phyloP scores from a whole-genome alignment of 2,797 vertebrate genomes.

The Macroramphosus scolopax region DNA sequence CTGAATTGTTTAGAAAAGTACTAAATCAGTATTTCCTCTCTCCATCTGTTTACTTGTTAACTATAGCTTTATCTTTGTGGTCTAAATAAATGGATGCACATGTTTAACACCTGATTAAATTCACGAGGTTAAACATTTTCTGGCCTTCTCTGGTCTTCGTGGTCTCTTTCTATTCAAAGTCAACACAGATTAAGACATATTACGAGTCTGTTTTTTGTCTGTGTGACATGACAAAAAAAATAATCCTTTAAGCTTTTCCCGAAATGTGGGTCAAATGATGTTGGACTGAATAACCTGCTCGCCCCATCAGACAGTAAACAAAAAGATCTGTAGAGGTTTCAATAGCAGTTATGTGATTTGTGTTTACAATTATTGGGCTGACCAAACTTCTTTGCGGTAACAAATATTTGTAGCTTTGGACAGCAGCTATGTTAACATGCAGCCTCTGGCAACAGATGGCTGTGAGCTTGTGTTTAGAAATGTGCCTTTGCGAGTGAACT shows the following conservation, averaged over 20 bases:
- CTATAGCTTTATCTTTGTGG: too few relatives aligned
- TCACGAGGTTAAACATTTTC: too few relatives aligned
- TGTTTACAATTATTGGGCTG: too few relatives aligned
- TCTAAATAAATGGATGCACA: too few relatives aligned
- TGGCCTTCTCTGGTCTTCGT: too few relatives aligned
- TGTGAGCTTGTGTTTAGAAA: not conserved
- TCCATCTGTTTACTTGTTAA: not conserved
- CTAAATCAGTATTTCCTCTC: conserved; percentile 6
- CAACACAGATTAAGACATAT: conserved; percentile 8
- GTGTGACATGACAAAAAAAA: conserved; percentile 24
- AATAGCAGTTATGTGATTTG: too few relatives aligned
- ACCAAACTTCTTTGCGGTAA: too few relatives aligned
- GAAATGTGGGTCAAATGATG: conserved; percentile 66
- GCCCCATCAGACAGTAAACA: not conserved
- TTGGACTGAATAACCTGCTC: conserved; percentile 30
- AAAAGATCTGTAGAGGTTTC: too few relatives aligned
- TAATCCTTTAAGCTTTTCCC: conserved; percentile 52
- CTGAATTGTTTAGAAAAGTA: conserved; percentile 34
- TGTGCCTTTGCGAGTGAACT: not conserved
- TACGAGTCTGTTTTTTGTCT: conserved; percentile 11
- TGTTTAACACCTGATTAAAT: too few relatives aligned
- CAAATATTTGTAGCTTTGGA: not conserved
- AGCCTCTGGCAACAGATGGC: conserved; percentile 8
- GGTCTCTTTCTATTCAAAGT: conserved; percentile 7
- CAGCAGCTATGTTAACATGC: too few relatives aligned